These are phyloP conservation scores for Chrysolina americana DNA, from an alignment of 2,888 invertebrate species.

Conservation along the genomic window DNA sequence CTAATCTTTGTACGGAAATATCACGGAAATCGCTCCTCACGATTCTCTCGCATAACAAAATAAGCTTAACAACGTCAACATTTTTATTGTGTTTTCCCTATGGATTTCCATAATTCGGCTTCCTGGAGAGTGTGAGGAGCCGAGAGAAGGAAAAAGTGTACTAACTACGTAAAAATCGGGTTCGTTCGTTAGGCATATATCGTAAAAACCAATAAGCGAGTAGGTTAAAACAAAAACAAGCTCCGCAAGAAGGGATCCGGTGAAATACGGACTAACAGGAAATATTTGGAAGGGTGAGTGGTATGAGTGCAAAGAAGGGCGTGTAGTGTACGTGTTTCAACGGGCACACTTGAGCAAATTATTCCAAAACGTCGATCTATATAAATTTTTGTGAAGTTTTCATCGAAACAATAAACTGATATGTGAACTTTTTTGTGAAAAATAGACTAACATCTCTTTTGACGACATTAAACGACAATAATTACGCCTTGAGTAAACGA, in stretches of 20 bases:
- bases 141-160: conserved; percentile 44
- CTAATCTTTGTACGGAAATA: background rate
- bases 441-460: no score
- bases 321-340: background rate
- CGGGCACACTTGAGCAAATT: background rate
- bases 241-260: conserved; percentile 43
- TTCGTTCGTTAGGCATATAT: conserved; percentile 57
- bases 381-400: no score
- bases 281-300: conserved; percentile 48
- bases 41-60: conserved; percentile 25
- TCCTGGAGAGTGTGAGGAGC: conserved; percentile 3
- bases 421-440: no score
- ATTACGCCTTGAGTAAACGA: no score
- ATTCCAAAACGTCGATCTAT: no score
- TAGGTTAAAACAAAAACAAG: conserved; percentile 61
- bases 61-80: conserved; percentile 36
- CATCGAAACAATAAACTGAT: no score
- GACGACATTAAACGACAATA: no score
- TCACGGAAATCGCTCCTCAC: background rate
- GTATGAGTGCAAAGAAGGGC: conserved; percentile 9
- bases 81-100: conserved; percentile 37
- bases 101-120: conserved; percentile 33
- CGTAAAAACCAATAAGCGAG: conserved; percentile 62
- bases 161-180: conserved; percentile 59
- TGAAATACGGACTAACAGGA: conserved; percentile 51